Base-by-base conservation (phyloP, 35 echinoderm and acorn worm genomes). In the Amphiura filiformis region DNA sequence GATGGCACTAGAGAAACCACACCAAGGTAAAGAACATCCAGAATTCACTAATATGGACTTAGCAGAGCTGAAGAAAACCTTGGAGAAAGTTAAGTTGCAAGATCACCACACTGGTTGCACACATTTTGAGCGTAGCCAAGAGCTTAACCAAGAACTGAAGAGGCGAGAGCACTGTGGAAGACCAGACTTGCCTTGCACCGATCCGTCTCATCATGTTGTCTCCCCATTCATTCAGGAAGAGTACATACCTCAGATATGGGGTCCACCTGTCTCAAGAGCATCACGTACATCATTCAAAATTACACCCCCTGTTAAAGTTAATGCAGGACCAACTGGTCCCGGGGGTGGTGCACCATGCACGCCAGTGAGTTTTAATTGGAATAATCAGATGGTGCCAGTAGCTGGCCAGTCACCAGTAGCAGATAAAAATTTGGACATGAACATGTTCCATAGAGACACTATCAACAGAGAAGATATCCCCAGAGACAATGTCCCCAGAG, bases 41-140 rank as follows among this genome's bases (percentile, higher is more conserved):
- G 93, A 95, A 65, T 95, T 92, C 39, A 76, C 91, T 64, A 81
- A 89, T 18, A 95, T 95, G 93, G 78, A 83, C 18, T 44, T 92
- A 61, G n/a, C 78, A 22, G 93, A 95, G 26, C 81, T 95, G 31
- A 75, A 92, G 39, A 70, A 87, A 32, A 95, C 93, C 28, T 56
- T 95, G 38, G 42, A 91, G 47, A 40, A 90, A 56, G 88, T 83
- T 42, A 31, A 47, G 40, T 13, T 56, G 36, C 14, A 38, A 17
- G 35, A 11, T 3, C 1, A 26, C 11, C 11, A 23, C 12, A 42
- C 39, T 34, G n/a, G n/a, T 39, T 82, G 39, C 39, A 37, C 32
- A 15, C 39, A 11, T 37, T 39, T 82, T 82, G 35, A 82, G 9
- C 39, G 36, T 0, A 34, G 28, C 13, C 30, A 15, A 0, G n/a